Conservation (phyloP, 2,888 invertebrate species). For the Synergus japonicus region DNA sequence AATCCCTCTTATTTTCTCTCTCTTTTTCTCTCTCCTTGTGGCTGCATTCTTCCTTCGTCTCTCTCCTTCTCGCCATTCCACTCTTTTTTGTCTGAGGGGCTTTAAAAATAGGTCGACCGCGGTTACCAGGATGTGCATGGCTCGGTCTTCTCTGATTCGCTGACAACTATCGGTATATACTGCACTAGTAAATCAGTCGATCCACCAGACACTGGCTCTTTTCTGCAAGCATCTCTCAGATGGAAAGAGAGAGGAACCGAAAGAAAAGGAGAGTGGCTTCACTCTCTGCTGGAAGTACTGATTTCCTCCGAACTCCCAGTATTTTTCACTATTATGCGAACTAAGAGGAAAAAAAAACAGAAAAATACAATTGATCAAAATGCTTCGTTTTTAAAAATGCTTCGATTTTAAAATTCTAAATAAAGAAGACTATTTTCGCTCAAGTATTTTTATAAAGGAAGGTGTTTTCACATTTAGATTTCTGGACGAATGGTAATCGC, state of each 20-base stretch:
- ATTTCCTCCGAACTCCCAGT: not conserved
- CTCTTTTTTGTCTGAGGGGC: conserved; percentile 46
- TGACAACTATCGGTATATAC: conserved; percentile 44
- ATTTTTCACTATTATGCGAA: conserved; percentile 3
- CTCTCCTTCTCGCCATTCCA: conserved; percentile 49
- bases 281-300: not conserved
- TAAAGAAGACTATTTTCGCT: conserved; percentile 5
- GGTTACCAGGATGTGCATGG: conserved; percentile 54
- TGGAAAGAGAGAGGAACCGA: conserved; percentile 28
- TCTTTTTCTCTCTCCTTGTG: conserved; percentile 47
- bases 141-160: conserved; percentile 35
- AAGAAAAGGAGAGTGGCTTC: not conserved
- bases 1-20: conserved; percentile 46
- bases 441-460: not conserved
- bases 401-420: not conserved
- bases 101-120: conserved; percentile 59
- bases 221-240: not conserved
- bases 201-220: conserved; percentile 20
- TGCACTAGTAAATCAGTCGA: conserved; percentile 1
- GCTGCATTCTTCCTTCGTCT: conserved; percentile 50
- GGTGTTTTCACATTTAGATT: not conserved
- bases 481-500: not conserved
- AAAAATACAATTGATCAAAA: conserved; percentile 6
- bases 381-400: not conserved
- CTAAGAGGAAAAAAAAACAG: not conserved